These are phyloP conservation scores for Pelochelys cantorii DNA, from an alignment of 2,797 vertebrate species.

Conservation along the genomic window DNA sequence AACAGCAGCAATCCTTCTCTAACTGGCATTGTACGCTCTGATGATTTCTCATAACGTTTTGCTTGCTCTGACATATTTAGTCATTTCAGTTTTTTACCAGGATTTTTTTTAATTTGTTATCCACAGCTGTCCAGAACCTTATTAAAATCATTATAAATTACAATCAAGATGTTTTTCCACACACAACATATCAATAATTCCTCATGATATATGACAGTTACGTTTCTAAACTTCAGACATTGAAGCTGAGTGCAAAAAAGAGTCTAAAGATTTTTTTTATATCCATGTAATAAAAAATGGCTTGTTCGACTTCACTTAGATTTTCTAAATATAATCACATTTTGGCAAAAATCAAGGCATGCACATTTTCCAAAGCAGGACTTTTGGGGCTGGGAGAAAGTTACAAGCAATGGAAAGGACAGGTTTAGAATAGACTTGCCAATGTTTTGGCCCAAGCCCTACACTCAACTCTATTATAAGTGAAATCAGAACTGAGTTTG, in stretches of 20 bases:
- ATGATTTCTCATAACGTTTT: slow-evolving; percentile 29
- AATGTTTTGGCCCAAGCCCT: neutral
- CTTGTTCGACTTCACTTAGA: slow-evolving; percentile 22
- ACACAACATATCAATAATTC: slow-evolving; percentile 34
- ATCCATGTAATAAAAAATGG: neutral
- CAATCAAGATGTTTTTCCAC: slow-evolving; percentile 48
- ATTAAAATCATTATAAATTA: slow-evolving; percentile 66
- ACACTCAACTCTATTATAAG: neutral
- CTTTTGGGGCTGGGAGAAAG: neutral
- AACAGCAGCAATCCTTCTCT: slow-evolving; percentile 53
- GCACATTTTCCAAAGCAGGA: neutral
- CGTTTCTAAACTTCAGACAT: neutral
- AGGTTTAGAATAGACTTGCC: neutral
- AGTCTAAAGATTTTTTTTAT: neutral
- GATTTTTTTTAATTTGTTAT: slow-evolving; percentile 35
- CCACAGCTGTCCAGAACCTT: slow-evolving; percentile 42
- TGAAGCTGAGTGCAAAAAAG: neutral
- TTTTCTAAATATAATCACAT: neutral
- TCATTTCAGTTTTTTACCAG: slow-evolving; percentile 38
- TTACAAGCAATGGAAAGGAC: neutral
- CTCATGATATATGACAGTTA: slow-evolving; percentile 36
- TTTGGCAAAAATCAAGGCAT: neutral
- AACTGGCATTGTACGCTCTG: slow-evolving; percentile 34
- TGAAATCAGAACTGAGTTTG: neutral
- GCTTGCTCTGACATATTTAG: slow-evolving; percentile 49